A percentile compares a stretch with the other conserved stretches of the same genome.
These are phyloP conservation scores for Zaprionus vittiger DNA, from an alignment of 1,140 invertebrate genomes.

Conservation along the genomic window DNA sequence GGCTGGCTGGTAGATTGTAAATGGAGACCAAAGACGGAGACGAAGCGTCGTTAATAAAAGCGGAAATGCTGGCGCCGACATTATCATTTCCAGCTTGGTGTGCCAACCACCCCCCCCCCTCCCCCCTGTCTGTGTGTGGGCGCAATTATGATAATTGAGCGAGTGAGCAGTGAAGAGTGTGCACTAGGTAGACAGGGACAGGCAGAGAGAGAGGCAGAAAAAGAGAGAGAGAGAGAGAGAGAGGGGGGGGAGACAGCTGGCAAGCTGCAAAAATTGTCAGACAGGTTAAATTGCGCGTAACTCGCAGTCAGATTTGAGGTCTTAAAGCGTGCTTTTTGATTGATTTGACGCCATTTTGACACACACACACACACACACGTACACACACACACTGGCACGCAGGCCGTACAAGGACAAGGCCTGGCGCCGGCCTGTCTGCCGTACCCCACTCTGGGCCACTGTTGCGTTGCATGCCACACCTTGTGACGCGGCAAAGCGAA, in stretches of 20 bases:
- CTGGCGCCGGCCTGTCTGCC: conserved; percentile 67
- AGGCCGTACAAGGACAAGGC: conserved; percentile 28
- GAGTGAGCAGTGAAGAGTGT: conserved; percentile 14
- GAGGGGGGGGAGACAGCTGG: background rate
- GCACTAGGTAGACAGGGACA: conserved; percentile 10
- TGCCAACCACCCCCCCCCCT: conserved; percentile 9
- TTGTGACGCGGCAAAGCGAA: conserved; percentile 46
- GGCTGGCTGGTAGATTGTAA: background rate
- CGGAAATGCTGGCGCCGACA: conserved; percentile 81
- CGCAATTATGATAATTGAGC: conserved; percentile 80
- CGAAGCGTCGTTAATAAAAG: conserved; percentile 67
- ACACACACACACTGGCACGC: background rate
- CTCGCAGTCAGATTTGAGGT: conserved; percentile 50
- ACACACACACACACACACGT: conserved; percentile 9
- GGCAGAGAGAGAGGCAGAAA: background rate
- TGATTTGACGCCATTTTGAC: conserved; percentile 59
- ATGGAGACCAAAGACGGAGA: conserved; percentile 10
- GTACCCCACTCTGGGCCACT: conserved; percentile 36
- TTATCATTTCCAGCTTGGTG: conserved; percentile 67
- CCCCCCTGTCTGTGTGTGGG: conserved; percentile 10
- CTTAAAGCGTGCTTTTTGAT: conserved; percentile 55
- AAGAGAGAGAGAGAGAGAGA: background rate
- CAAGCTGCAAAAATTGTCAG: conserved; percentile 56
- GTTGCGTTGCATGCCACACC: conserved; percentile 43
- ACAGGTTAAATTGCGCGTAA: conserved; percentile 79